Percentiles rank a stretch among this genome's conserved stretches.
phyloP scores from a whole-genome alignment of 1,140 invertebrate species.

The Protaetia brevitarsis region DNA sequence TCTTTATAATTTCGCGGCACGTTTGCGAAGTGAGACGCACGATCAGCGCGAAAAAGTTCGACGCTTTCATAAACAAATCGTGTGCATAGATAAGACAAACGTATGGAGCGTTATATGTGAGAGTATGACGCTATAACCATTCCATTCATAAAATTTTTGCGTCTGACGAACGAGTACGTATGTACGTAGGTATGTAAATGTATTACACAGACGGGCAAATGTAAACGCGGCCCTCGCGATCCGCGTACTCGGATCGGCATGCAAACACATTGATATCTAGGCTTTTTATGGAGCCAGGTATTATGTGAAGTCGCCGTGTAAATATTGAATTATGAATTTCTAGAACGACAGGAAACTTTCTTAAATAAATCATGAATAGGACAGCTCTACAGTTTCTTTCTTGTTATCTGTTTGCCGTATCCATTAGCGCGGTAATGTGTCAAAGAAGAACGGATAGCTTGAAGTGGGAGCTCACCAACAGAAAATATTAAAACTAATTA shows the following conservation, averaged over 20 bases:
- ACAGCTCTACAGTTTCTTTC: slow-evolving; percentile 8
- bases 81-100: neutral
- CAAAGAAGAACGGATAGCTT: neutral
- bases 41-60: slow-evolving; percentile 8
- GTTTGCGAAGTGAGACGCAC: too few species aligned
- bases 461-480: neutral
- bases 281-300: neutral
- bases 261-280: neutral
- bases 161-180: too few species aligned
- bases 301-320: neutral
- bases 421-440: slow-evolving; percentile 15
- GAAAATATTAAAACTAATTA: slow-evolving; percentile 3
- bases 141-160: slow-evolving; percentile 7
- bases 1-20: neutral
- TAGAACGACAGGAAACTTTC: neutral
- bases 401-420: slow-evolving; percentile 10
- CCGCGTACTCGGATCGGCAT: neutral
- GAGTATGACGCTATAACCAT: neutral
- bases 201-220: too few species aligned
- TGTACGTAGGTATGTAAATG: too few species aligned
- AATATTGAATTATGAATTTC: slow-evolving; percentile 2
- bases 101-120: neutral
- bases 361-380: slow-evolving; percentile 16
- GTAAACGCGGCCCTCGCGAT: too few species aligned
- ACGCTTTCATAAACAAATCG: slow-evolving; percentile 11